A percentile compares a stretch with the other conserved stretches of the same genome.
phyloP scores from a whole-genome alignment of 2,888 invertebrate genomes.

The Eulithis testata region DNA sequence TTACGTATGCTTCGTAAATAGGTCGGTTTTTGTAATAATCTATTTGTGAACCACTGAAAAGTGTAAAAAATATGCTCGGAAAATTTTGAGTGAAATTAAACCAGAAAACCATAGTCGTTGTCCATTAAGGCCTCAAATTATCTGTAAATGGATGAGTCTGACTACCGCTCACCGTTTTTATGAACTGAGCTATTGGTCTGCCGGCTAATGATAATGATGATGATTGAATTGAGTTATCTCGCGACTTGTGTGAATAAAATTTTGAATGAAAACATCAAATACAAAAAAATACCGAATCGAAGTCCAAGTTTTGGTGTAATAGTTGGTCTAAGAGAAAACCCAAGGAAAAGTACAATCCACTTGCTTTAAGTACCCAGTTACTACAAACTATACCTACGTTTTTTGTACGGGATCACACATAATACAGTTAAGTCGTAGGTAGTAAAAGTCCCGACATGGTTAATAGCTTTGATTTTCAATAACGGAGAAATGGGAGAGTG shows the following conservation, averaged over 20 bases:
- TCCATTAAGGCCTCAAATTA: not conserved
- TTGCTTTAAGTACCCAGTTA: too few relatives aligned
- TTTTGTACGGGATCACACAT: too few relatives aligned
- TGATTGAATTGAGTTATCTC: not conserved
- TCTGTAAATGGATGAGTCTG: not conserved
- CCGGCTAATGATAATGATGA: not conserved
- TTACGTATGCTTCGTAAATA: too few relatives aligned
- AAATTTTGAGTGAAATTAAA: not conserved
- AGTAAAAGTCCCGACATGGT: too few relatives aligned
- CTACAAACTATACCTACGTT: too few relatives aligned
- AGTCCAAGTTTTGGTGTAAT: not conserved
- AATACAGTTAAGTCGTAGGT: too few relatives aligned
- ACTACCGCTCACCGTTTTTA: not conserved
- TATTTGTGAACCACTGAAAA: not conserved
- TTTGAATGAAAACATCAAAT: not conserved
- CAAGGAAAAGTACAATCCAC: too few relatives aligned
- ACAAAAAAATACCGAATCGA: not conserved
- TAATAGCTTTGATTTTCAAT: too few relatives aligned
- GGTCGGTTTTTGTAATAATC: too few relatives aligned
- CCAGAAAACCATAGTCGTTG: not conserved
- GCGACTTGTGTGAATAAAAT: not conserved
- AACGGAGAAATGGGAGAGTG: too few relatives aligned
- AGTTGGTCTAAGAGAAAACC: too few relatives aligned
- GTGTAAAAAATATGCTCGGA: not conserved
- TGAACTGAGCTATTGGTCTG: not conserved